Conservation (phyloP, 2,797 vertebrate genomes). For the Catamblyrhynchus diadema region DNA sequence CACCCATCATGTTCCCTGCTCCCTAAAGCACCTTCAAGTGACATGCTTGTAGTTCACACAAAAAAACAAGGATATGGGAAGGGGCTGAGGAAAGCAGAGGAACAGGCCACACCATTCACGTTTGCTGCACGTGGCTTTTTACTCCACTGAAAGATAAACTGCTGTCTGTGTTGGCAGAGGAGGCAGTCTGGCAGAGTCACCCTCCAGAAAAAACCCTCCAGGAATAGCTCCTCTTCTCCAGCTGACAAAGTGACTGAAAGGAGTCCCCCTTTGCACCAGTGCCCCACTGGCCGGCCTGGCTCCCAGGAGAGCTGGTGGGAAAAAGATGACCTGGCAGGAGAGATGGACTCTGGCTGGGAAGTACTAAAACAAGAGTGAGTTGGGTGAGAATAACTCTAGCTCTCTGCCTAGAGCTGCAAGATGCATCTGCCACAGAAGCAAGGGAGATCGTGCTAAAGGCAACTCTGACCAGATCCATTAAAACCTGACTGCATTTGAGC, state of each 20-base stretch:
- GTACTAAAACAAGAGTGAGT: not conserved
- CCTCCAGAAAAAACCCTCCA: not conserved
- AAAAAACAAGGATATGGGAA: not conserved
- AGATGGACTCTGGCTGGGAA: not conserved
- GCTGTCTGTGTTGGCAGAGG: not conserved
- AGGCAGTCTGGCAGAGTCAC: not conserved
- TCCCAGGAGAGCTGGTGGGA: not conserved
- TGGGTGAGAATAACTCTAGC: not conserved
- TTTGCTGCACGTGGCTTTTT: not conserved
- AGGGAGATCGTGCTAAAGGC: not conserved
- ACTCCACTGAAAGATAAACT: conserved; percentile 3
- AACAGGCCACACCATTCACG: rapidly evolving
- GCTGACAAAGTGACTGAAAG: not conserved
- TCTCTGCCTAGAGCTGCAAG: not conserved
- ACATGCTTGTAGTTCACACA: rapidly evolving
- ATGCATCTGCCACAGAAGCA: not conserved
- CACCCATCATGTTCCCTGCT: not conserved
- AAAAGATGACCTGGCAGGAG: not conserved
- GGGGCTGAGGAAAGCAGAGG: not conserved
- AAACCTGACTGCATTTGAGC: not conserved
- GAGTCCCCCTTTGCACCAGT: not conserved
- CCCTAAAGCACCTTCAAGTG: not conserved
- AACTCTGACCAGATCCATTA: not conserved
- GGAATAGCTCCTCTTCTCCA: conserved; percentile 26
- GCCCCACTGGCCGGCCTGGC: not conserved